A percentile compares a stretch with the other conserved stretches of the same genome.
Conservation (phyloP, 2,888 invertebrate species). For the Drosophila diplacantha region DNA sequence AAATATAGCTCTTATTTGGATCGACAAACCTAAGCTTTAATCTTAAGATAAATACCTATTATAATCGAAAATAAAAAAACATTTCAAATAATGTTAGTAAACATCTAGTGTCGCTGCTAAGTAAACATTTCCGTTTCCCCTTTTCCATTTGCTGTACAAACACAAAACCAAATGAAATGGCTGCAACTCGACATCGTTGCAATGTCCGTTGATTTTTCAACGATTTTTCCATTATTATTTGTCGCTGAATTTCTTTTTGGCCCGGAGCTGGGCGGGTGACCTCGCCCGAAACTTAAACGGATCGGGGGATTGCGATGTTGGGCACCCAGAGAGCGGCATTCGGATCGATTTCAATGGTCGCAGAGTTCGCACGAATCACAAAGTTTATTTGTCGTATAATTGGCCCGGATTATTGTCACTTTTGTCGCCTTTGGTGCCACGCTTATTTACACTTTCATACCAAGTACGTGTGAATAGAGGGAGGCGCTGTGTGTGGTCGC, state of each 20-base stretch:
- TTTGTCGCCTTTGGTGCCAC: slow-evolving; percentile 24
- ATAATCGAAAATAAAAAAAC: slow-evolving; percentile 5
- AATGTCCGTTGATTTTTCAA: slow-evolving; percentile 21
- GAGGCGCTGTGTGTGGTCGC: slow-evolving; percentile 20
- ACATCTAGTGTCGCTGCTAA: slow-evolving; percentile 8
- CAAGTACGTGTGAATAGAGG: slow-evolving; percentile 20
- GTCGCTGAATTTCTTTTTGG: slow-evolving; percentile 23
- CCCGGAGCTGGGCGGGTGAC: neutral
- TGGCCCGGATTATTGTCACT: slow-evolving; percentile 40
- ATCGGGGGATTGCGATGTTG: slow-evolving; percentile 31
- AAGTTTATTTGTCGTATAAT: slow-evolving; percentile 50
- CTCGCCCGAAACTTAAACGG: slow-evolving; percentile 22
- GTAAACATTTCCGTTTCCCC: slow-evolving; percentile 52
- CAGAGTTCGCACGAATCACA: slow-evolving; percentile 40
- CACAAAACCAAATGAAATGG: slow-evolving; percentile 27
- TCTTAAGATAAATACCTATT: neutral
- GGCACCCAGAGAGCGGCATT: slow-evolving; percentile 16
- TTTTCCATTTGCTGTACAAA: slow-evolving; percentile 21
- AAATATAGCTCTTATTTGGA: neutral
- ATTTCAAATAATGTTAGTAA: slow-evolving; percentile 22
- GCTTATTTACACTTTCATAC: slow-evolving; percentile 55
- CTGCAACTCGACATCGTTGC: slow-evolving; percentile 25
- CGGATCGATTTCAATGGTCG: slow-evolving; percentile 10
- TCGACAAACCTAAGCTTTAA: neutral
- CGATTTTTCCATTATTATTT: slow-evolving; percentile 31